These are phyloP conservation scores for Torymus aiolomorphi DNA, from an alignment of 2,888 invertebrate species.

Conservation along the genomic window DNA sequence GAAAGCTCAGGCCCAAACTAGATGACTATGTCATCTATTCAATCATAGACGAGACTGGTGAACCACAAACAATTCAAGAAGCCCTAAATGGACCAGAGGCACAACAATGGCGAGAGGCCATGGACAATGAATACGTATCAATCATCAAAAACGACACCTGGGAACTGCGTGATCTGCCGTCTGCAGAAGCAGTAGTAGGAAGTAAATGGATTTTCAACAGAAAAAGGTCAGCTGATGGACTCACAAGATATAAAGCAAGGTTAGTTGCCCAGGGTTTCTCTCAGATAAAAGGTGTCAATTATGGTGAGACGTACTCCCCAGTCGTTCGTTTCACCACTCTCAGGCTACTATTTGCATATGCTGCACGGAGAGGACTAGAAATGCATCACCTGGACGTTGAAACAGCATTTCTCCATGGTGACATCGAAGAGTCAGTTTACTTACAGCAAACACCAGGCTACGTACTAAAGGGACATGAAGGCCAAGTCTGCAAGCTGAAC, in stretches of 20 bases:
- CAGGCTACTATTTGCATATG: too few species aligned
- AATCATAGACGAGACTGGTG: not conserved
- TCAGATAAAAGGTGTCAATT: too few species aligned
- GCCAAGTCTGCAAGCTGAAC: not conserved
- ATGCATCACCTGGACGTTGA: too few species aligned
- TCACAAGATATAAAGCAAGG: not conserved
- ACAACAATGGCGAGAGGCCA: not conserved
- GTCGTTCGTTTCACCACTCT: too few species aligned
- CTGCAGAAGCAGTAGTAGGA: too few species aligned
- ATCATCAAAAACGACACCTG: constrained; percentile 1
- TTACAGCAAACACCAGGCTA: too few species aligned
- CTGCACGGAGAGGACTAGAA: too few species aligned
- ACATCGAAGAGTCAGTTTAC: too few species aligned
- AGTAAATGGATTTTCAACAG: not conserved
- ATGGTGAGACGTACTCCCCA: too few species aligned
- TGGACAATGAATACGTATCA: not conserved
- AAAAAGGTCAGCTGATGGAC: not conserved
- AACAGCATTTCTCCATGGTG: too few species aligned
- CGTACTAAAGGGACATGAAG: not conserved
- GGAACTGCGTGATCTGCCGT: not conserved
- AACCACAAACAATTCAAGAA: not conserved
- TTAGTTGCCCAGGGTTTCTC: too few species aligned
- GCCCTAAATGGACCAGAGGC: not conserved
- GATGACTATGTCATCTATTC: not conserved
- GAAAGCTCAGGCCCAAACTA: not conserved